phyloP scores from a whole-genome alignment of 2,888 invertebrate genomes.

The Nycteola revayana region DNA sequence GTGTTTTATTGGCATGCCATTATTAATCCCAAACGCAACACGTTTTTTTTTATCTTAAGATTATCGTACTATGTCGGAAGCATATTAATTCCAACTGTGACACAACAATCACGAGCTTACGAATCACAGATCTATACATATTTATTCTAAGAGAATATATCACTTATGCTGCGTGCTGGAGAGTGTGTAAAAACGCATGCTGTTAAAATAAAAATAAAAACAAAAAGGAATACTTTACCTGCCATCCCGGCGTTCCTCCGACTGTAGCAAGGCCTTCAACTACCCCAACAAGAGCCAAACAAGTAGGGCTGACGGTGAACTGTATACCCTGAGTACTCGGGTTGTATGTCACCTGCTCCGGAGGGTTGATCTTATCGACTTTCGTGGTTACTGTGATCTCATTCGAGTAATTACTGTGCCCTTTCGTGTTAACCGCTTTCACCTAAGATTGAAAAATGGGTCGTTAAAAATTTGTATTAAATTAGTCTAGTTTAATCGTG shows the following conservation, averaged over 20 bases:
- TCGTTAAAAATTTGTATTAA: constrained; percentile 14
- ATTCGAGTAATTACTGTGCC: constrained; percentile 93
- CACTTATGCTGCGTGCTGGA: too few species aligned
- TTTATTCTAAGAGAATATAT: too few species aligned
- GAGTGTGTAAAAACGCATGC: too few species aligned
- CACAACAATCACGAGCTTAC: too few species aligned
- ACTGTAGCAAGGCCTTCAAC: constrained; percentile 85
- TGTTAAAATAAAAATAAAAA: not conserved
- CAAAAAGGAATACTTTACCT: constrained; percentile 43
- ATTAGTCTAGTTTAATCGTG: constrained; percentile 18
- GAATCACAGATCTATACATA: too few species aligned
- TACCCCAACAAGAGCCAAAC: constrained; percentile 88
- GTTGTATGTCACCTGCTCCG: constrained; percentile 91
- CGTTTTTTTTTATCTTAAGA: too few species aligned
- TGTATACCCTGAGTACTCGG: constrained; percentile 88
- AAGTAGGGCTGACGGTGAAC: constrained; percentile 91
- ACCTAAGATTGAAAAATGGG: constrained; percentile 72
- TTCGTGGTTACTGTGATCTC: constrained; percentile 91
- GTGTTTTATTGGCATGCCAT: too few species aligned
- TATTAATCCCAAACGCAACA: too few species aligned
- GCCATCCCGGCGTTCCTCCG: constrained; percentile 56
- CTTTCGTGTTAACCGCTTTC: constrained; percentile 93
- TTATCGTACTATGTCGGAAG: too few species aligned
- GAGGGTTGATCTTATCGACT: constrained; percentile 91
- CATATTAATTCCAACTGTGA: too few species aligned